Percentiles rank a stretch among this genome's conserved stretches.
phyloP scores from a whole-genome alignment of 2,888 invertebrate species.

The Heliconius charithonia region DNA sequence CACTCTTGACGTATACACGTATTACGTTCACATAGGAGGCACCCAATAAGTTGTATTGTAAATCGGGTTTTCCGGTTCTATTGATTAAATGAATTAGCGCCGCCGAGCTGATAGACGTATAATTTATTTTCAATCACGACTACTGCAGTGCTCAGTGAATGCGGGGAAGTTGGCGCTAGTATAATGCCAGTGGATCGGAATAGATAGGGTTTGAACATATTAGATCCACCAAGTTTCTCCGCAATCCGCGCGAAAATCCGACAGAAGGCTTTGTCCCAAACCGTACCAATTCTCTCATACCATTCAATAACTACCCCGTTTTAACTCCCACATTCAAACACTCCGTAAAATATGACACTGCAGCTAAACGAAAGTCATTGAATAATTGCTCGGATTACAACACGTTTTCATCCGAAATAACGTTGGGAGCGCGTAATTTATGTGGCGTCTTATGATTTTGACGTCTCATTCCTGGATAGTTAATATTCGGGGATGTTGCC shows the following conservation, averaged over 20 bases:
- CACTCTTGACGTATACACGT: not conserved
- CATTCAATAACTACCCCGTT: constrained; percentile 31
- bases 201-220: constrained; percentile 46
- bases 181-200: constrained; percentile 44
- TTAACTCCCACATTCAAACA: not conserved
- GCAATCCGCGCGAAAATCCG: constrained; percentile 46
- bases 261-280: constrained; percentile 42
- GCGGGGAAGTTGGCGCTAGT: constrained; percentile 42
- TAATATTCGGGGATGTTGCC: constrained; percentile 53
- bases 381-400: constrained; percentile 74
- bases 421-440: constrained; percentile 66
- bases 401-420: constrained; percentile 65
- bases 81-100: constrained; percentile 44
- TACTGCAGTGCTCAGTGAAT: constrained; percentile 44
- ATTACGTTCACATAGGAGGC: not conserved
- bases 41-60: constrained; percentile 18
- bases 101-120: constrained; percentile 44
- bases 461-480: constrained; percentile 66
- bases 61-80: constrained; percentile 28
- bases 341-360: constrained; percentile 22
- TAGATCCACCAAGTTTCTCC: constrained; percentile 45
- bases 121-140: constrained; percentile 52
- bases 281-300: constrained; percentile 20
- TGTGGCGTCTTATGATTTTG: constrained; percentile 74
- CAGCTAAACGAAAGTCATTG: constrained; percentile 56